A percentile compares a stretch with the other conserved stretches of the same genome.
phyloP scores from a whole-genome alignment of 2,797 vertebrate genomes.

The Xerus rutilus region DNA sequence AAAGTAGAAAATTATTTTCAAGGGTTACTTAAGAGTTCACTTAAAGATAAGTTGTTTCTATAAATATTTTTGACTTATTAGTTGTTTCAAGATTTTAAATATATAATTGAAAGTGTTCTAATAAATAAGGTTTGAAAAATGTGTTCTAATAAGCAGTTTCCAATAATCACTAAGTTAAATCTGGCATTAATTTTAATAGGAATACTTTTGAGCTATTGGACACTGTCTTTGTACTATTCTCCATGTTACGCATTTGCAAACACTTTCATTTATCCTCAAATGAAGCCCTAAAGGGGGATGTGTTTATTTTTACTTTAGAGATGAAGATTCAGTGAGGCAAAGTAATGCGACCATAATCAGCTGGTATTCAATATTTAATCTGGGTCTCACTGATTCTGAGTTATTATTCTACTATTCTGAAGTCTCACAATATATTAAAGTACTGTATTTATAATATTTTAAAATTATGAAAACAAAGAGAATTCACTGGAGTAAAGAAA shows the following conservation, averaged over 20 bases:
- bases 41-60: constrained; percentile 17
- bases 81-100: constrained; percentile 3
- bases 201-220: neutral
- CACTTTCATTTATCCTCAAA: constrained; percentile 14
- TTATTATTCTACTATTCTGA: neutral
- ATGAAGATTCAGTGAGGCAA: neutral
- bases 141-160: neutral
- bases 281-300: neutral
- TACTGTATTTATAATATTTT: neutral
- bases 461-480: neutral
- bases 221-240: neutral
- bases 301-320: neutral
- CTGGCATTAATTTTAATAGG: neutral
- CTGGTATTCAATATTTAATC: neutral
- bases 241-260: neutral
- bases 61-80: neutral
- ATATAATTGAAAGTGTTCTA: neutral
- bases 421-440: neutral
- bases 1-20: constrained; percentile 38
- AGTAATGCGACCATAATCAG: neutral
- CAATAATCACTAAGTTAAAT: constrained; percentile 2
- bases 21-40: neutral
- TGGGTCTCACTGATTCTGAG: neutral
- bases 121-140: neutral
- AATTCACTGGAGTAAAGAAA: neutral